Base-by-base conservation (phyloP, 2,888 invertebrate genomes). In the Pyralis farinalis region DNA sequence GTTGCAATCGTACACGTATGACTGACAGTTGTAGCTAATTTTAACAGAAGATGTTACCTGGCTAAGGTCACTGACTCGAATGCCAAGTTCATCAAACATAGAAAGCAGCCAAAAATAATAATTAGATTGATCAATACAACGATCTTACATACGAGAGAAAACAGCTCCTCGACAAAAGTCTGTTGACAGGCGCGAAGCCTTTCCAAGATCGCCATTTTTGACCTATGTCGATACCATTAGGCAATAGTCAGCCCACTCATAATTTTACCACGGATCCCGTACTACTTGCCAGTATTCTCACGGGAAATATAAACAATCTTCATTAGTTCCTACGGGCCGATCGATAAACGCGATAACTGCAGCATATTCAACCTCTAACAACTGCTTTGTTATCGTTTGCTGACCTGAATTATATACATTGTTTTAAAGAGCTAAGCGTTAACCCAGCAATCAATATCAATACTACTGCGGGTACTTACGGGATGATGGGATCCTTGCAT, bases 111-210 rank as follows among this genome's bases (percentile, higher is more conserved):
- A 38, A 49, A 53, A 58, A 68, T 58, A 65, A 63, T 61, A 62
- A 59, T 55, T 49, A 62, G 61, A 66, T 71, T 74, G 77, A 80
- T 78, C 77, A 74, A 78, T 78, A 77, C 63, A 61, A 51, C 42
- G 45, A 43, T 46, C 51, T 55, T 54, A 47, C 53, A 59, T 52
- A 47, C 49, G 44, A 51, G 49, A 44, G 47, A 48, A n/a, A n/a
- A 38, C 41, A 37, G 42, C 36, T 43, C 35, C 41, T 32, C 44
- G 43, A 47, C 45, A 42, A 51, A 37, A 36, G 35, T 49, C 34
- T 58, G 58, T 59, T 62, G 66, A 66, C 64, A 68, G 66, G 62
- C 63, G 63, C 65, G 59, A 55, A 51, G 39, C 43, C 47, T 40
- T 44, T 47, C 53, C 55, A 51, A 55, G 41, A 46, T 53, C 40